Percentiles rank a stretch among this genome's conserved stretches.
phyloP scores from a whole-genome alignment of 35 echinoderm and acorn worm genomes.

The Acanthaster planci region DNA sequence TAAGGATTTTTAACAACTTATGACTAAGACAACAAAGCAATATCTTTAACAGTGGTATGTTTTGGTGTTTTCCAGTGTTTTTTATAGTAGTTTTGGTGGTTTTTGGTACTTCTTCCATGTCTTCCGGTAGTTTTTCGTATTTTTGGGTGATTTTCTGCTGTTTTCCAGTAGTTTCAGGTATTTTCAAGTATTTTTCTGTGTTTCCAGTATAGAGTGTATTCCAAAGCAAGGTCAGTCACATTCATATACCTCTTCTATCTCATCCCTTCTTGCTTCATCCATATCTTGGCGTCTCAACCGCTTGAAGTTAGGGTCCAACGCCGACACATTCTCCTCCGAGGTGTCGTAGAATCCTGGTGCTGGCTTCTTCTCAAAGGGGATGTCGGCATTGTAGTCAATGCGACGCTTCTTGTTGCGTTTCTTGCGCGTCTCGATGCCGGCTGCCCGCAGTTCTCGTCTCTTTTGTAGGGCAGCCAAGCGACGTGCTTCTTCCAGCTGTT shows the following conservation, averaged over 20 bases:
- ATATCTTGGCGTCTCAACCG: slow-evolving; percentile 85
- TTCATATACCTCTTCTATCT: slow-evolving; percentile 94
- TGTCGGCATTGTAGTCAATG: slow-evolving; percentile 97
- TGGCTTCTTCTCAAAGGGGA: slow-evolving; percentile 99
- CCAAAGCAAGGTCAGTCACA: background rate
- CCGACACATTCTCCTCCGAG: slow-evolving; percentile 52
- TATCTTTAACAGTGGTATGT: too few relatives aligned
- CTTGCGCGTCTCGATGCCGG: slow-evolving; percentile 86
- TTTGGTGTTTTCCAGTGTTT: too few relatives aligned
- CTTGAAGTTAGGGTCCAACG: slow-evolving; percentile 88
- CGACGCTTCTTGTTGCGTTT: slow-evolving; percentile 81
- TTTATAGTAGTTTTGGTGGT: too few relatives aligned
- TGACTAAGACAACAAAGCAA: too few relatives aligned
- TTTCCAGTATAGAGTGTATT: background rate
- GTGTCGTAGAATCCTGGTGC: slow-evolving; percentile 93
- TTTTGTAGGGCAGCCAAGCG: slow-evolving; percentile 90
- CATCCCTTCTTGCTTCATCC: slow-evolving; percentile 79
- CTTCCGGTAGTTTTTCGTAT: background rate
- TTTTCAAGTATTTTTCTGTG: background rate
- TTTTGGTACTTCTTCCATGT: background rate
- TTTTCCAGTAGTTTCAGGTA: background rate
- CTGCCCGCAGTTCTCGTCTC: slow-evolving; percentile 80
- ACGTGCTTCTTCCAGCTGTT: slow-evolving; percentile 88
- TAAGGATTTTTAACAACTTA: too few relatives aligned
- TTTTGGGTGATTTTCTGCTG: background rate